Evolutionary conservation across 92 coral and sea anemone genomes (phyloP).

Genomic region (Bergia puertoricense): DNA sequence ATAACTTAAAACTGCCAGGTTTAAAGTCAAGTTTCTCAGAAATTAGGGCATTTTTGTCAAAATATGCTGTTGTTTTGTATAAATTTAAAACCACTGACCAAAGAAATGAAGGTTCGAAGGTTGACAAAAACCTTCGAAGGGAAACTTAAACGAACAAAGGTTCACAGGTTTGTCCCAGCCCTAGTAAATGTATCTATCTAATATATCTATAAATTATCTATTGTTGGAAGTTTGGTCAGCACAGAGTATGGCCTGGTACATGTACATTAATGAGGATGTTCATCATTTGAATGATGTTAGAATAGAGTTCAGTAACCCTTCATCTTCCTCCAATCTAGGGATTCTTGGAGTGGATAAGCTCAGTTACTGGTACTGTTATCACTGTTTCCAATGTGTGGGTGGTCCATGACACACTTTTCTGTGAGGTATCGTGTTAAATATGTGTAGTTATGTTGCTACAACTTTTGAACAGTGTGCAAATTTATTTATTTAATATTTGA

Average conservation of each 20-base stretch:
- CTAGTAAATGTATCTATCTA: no score
- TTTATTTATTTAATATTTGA: no score
- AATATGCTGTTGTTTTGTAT: no score
- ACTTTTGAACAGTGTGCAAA: neutral
- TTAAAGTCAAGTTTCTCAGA: no score
- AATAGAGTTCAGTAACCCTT: neutral
- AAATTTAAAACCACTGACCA: no score
- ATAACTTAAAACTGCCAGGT: no score
- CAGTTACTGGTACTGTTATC: slow-evolving; percentile 31
- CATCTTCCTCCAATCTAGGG: slow-evolving; percentile 36
- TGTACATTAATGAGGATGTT: neutral
- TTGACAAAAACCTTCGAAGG: no score
- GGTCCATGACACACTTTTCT: slow-evolving; percentile 69
- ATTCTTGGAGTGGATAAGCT: slow-evolving; percentile 53
- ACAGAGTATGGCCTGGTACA: neutral
- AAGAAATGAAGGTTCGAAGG: no score
- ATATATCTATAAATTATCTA: no score
- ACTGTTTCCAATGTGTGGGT: slow-evolving; percentile 32
- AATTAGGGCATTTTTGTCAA: no score
- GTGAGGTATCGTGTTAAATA: slow-evolving; percentile 61
- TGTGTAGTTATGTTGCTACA: neutral
- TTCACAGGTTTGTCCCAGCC: no score
- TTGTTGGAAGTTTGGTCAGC: neutral
- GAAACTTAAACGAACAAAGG: no score
- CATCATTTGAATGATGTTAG: neutral